phyloP scores from a whole-genome alignment of 2,888 invertebrate species.

The Drosophila mimica region DNA sequence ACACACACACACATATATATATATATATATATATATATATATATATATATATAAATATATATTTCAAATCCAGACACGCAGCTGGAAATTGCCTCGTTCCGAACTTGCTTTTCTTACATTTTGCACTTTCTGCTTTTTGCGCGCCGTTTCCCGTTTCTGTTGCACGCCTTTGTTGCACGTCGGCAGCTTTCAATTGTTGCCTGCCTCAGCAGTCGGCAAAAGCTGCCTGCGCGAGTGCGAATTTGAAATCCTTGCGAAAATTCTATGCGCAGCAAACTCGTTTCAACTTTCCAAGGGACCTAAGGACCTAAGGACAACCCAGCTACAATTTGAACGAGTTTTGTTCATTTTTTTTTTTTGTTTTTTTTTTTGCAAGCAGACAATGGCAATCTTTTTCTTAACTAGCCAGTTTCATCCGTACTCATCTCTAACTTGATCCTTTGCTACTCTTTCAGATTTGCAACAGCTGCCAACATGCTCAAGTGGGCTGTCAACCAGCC shows the following conservation, averaged over 20 bases:
- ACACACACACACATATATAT: background rate
- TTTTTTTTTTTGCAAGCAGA: constrained; percentile 14
- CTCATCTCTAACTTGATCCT: constrained; percentile 22
- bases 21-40: too few species aligned
- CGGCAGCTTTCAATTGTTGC: constrained; percentile 58
- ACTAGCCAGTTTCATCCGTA: constrained; percentile 49
- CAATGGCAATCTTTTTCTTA: constrained; percentile 38
- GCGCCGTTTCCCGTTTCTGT: constrained; percentile 36
- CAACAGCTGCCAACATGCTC: constrained; percentile 75
- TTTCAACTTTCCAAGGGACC: constrained; percentile 23
- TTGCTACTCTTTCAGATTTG: constrained; percentile 34
- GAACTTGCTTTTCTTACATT: constrained; percentile 16
- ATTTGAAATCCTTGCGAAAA: constrained; percentile 52
- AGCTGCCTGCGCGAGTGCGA: constrained; percentile 32
- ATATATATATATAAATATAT: too few species aligned
- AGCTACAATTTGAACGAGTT: constrained; percentile 58
- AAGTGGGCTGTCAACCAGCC: constrained; percentile 84
- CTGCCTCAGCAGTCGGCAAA: constrained; percentile 22
- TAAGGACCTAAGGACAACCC: background rate
- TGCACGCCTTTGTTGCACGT: constrained; percentile 13
- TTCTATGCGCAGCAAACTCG: constrained; percentile 44
- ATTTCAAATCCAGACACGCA: background rate
- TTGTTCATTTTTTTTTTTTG: background rate
- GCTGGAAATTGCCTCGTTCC: constrained; percentile 12
- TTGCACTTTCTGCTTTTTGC: constrained; percentile 8